Conservation (phyloP, 2,888 invertebrate genomes). For the Elegia similella region DNA sequence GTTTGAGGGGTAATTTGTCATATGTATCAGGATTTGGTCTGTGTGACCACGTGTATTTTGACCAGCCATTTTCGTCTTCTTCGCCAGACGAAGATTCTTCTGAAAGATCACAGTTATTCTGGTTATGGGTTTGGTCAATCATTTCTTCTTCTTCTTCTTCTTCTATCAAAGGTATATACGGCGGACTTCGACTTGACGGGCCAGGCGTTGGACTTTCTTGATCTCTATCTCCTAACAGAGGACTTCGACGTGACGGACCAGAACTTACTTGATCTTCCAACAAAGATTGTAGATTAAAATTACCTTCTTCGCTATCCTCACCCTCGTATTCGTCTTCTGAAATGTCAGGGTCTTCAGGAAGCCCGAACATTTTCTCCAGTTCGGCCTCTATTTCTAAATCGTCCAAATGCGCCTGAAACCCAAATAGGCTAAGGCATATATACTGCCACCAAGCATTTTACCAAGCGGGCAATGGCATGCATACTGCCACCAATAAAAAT, state of each 20-base stretch:
- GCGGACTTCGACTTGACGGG: constrained; percentile 16
- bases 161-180: neutral
- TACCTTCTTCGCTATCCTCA: constrained; percentile 18
- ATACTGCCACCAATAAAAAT: no score
- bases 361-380: constrained; percentile 26
- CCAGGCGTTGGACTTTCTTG: neutral
- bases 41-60: constrained; percentile 13
- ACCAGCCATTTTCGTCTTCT: constrained; percentile 17
- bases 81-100: constrained; percentile 17
- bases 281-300: constrained; percentile 13
- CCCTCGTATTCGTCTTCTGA: constrained; percentile 23
- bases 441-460: no score
- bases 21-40: constrained; percentile 12
- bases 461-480: no score
- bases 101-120: neutral
- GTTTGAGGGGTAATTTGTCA: constrained; percentile 17
- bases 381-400: constrained; percentile 24
- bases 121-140: no score
- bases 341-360: constrained; percentile 25
- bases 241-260: neutral
- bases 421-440: constrained; percentile 2
- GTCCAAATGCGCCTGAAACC: no score
- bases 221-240: no score
- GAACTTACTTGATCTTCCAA: constrained; percentile 11
- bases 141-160: neutral